Evolutionary conservation across 2,888 invertebrate genomes (phyloP), one percentile per base, ranked within the genome.

Genomic region (Lepidochrysops patricia): DNA sequence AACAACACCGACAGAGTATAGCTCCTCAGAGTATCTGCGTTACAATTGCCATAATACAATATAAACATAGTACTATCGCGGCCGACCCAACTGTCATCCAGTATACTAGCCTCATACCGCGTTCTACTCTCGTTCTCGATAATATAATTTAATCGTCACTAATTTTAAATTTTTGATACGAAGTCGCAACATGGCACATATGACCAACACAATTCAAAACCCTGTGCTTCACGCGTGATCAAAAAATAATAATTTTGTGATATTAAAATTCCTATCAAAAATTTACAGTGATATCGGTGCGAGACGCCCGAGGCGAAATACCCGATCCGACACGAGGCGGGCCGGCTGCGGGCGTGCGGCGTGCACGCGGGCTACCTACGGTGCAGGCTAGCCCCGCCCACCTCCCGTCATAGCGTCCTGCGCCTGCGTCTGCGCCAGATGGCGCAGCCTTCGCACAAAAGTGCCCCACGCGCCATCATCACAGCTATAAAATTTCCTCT

Each of bases 401-500:
- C 60, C 60, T 61, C 35, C 57, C 57, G 66, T 63, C 57, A 66
- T 69, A 69, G 68, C 70, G 65, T 72, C n/a, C n/a, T n/a, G n/a
- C n/a, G n/a, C n/a, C n/a, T n/a, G n/a, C n/a, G n/a, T n/a, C n/a
- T n/a, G n/a, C n/a, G n/a, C n/a, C 72, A 72, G 66, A 76, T 74
- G 77, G 80, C 80, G 75, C 76, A 79, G 76, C 79, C 67, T 70
- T 64, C 66, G 84, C 84, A 89, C 87, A 86, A 87, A 86, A 87
- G 84, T 88, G 85, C 85, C 69, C 69, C 80, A 68, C 76, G 73
- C 77, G 72, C 79, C 76, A 83, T 43, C 43, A 89, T 89, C 89
- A 90, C 90, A 90, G 89, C 89, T 88, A 86, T 82, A 79, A 77
- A 79, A 81, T 85, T 83, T 85, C 83, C 77, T 77, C 82, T 84